Evolutionary conservation across 64 coral and sea anemone species (phyloP).

Genomic region (Pocillopora verrucosa): DNA sequence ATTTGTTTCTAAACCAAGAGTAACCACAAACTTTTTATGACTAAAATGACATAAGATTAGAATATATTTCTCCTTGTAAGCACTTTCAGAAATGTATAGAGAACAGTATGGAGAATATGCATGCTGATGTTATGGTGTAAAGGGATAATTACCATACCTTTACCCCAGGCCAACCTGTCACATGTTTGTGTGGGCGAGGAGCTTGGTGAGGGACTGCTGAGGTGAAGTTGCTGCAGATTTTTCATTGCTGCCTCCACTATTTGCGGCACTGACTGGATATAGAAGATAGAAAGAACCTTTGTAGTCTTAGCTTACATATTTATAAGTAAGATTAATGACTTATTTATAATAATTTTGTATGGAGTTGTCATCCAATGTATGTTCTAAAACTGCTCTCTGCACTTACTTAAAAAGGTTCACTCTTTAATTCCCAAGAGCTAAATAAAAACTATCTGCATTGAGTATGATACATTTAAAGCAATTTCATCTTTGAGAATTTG

Average conservation of each 20-base stretch:
- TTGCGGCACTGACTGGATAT: background rate
- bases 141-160: background rate
- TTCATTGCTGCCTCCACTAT: constrained; percentile 26
- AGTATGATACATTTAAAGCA: background rate
- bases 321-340: background rate
- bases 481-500: too few relatives aligned
- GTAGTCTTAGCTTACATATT: background rate
- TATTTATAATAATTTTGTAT: too few relatives aligned
- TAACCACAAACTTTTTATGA: too few relatives aligned
- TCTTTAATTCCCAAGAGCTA: background rate
- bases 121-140: too few relatives aligned
- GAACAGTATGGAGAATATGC: too few relatives aligned
- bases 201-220: background rate
- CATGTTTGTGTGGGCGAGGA: background rate
- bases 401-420: too few relatives aligned
- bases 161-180: background rate
- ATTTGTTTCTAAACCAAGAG: too few relatives aligned
- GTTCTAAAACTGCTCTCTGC: too few relatives aligned
- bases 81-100: too few relatives aligned
- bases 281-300: background rate
- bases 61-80: too few relatives aligned
- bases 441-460: background rate
- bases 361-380: too few relatives aligned
- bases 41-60: too few relatives aligned
- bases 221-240: background rate